Percentiles rank a stretch among this genome's conserved stretches.
phyloP scores from a whole-genome alignment of 1,140 invertebrate species.

The Yoshiicerus persimilis region DNA sequence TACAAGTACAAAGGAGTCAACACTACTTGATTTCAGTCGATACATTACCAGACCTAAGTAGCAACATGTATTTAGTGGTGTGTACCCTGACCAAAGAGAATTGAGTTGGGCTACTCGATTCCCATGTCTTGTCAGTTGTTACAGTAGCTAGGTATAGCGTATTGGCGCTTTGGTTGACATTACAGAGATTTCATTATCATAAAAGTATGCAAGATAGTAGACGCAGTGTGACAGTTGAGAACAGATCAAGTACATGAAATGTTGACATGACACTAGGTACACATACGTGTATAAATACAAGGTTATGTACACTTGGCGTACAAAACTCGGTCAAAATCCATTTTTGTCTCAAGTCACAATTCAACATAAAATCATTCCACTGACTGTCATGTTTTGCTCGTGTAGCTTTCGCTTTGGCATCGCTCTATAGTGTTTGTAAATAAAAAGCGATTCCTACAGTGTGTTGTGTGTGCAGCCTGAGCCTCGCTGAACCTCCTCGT shows the following conservation, averaged over 20 bases:
- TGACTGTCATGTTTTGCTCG: neutral
- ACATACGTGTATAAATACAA: neutral
- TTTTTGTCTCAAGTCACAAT: neutral
- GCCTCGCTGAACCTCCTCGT: too few species aligned
- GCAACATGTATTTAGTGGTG: neutral
- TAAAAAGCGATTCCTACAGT: too few species aligned
- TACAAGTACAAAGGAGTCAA: neutral
- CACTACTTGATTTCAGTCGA: too few species aligned
- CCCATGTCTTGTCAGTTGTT: neutral
- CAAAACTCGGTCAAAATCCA: neutral
- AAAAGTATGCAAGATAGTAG: neutral
- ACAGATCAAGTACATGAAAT: neutral
- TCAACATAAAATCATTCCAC: neutral
- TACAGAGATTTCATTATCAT: neutral
- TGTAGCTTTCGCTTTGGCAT: neutral
- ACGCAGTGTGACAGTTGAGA: neutral
- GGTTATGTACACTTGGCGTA: slow-evolving; percentile 16
- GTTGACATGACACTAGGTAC: neutral
- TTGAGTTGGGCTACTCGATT: too few species aligned
- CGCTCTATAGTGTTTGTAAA: neutral
- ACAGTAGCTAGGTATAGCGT: neutral
- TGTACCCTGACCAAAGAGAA: too few species aligned
- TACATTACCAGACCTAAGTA: too few species aligned
- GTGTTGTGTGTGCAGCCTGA: neutral
- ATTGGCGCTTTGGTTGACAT: neutral